Evolutionary conservation across 2,113 vertebrate genomes (phyloP).

Genomic region (Sturnira hondurensis): DNA sequence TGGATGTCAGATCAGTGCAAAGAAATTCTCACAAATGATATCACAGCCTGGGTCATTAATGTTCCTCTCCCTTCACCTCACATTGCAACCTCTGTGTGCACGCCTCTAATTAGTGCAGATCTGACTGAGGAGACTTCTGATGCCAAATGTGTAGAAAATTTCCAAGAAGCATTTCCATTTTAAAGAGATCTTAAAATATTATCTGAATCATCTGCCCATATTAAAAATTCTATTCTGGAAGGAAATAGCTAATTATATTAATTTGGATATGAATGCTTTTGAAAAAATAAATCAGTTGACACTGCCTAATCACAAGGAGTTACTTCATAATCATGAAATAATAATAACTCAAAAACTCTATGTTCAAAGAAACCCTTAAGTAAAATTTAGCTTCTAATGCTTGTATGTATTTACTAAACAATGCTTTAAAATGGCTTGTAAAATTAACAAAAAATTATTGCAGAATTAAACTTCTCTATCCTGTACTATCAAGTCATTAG

Average conservation of each 20-base stretch:
- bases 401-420: slow-evolving; percentile 44
- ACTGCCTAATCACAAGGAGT: slow-evolving; percentile 53
- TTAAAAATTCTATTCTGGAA: slow-evolving; percentile 60
- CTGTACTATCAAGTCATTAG: background rate
- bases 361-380: slow-evolving; percentile 50
- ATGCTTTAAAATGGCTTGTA: slow-evolving; percentile 29
- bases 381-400: slow-evolving; percentile 35
- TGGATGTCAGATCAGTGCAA: slow-evolving; percentile 71
- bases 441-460: background rate
- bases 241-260: slow-evolving; percentile 48
- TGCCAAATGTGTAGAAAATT: slow-evolving; percentile 60
- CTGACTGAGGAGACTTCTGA: slow-evolving; percentile 65
- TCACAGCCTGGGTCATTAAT: slow-evolving; percentile 74
- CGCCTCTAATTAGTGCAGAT: slow-evolving; percentile 71
- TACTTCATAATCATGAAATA: slow-evolving; percentile 65
- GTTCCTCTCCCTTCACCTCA: slow-evolving; percentile 41
- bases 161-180: slow-evolving; percentile 53
- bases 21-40: slow-evolving; percentile 66
- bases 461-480: slow-evolving; percentile 3
- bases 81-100: slow-evolving; percentile 39
- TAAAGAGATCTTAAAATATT: slow-evolving; percentile 62
- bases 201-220: slow-evolving; percentile 42
- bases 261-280: slow-evolving; percentile 62
- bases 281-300: slow-evolving; percentile 35
- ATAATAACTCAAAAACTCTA: slow-evolving; percentile 41